Evolutionary conservation across 1,140 invertebrate species (phyloP), one percentile per base, ranked within the genome.

Genomic region (Hormaphis cornu): DNA sequence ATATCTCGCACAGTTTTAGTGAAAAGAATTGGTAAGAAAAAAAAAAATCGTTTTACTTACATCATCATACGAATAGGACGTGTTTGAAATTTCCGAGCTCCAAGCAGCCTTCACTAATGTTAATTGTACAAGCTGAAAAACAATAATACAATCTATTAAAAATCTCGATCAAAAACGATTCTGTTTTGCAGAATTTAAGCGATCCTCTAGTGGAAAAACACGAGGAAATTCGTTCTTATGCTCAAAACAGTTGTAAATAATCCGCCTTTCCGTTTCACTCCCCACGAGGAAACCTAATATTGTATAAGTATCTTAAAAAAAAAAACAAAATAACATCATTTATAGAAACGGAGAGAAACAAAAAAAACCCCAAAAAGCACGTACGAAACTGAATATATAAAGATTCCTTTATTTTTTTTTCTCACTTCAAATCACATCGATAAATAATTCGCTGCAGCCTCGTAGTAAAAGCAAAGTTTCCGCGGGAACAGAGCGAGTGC

Each of bases 11-110:
- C n/a, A n/a, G n/a, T n/a, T n/a, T n/a, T n/a, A n/a, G n/a, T n/a
- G n/a, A n/a, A n/a, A n/a, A n/a, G n/a, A n/a, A n/a, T n/a, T n/a
- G n/a, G 10, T 35, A 35, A 14, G 12, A 18, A 12, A 20, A n/a
- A 37, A 56, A 56, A 37, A 9, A 56, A 56, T 56, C n/a, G n/a
- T n/a, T n/a, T n/a, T 56, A 66, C 61, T 66, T 66, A 66, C 61
- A 28, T 66, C 61, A 16, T 66, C 61, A 9, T n/a, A n/a, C n/a
- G 16, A 50, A 14, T 35, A 48, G 35, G 61, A 48, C 3, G 61
- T 33, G 44, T 66, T 63, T 7, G 28, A 22, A 18, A 14, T 50
- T 2, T 16, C 44, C 7, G 44, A 50, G n/a, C 35, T n/a, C 61
- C 61, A 66, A 16, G 44, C 61, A 16, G 9, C 20, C 28, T 18